phyloP scores from a whole-genome alignment of 2,113 vertebrate species.

The Mobula hypostoma region DNA sequence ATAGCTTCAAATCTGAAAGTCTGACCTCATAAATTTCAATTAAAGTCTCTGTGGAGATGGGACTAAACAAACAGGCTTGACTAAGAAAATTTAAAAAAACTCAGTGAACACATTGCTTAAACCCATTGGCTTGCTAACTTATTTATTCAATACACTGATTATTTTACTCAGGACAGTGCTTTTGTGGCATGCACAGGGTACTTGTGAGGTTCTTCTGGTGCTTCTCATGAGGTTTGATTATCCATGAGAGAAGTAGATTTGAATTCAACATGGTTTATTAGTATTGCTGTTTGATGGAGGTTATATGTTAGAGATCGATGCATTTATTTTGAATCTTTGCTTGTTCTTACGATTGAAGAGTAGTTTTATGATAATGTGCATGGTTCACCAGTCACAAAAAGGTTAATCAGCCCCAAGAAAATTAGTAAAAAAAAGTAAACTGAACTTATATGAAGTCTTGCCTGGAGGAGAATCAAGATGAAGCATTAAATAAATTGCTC shows the following conservation, averaged over 20 bases:
- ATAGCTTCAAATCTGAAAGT: neutral
- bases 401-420: neutral
- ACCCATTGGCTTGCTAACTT: neutral
- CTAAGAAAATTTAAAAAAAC: neutral
- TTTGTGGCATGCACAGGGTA: conserved; percentile 3
- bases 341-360: neutral
- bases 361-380: neutral
- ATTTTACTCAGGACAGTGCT: neutral
- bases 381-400: neutral
- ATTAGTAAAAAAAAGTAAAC: neutral
- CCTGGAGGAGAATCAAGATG: neutral
- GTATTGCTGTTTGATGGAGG: neutral
- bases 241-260: neutral
- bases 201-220: neutral
- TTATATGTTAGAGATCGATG: neutral
- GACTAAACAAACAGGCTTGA: conserved; percentile 11
- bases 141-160: neutral
- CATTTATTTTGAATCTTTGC: neutral
- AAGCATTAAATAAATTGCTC: neutral
- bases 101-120: conserved; percentile 20
- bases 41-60: neutral
- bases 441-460: neutral
- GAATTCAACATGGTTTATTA: neutral
- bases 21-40: conserved; percentile 23
- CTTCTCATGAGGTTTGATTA: neutral